phyloP scores from a whole-genome alignment of 1,140 invertebrate species.

The Geopemphigus sp. region DNA sequence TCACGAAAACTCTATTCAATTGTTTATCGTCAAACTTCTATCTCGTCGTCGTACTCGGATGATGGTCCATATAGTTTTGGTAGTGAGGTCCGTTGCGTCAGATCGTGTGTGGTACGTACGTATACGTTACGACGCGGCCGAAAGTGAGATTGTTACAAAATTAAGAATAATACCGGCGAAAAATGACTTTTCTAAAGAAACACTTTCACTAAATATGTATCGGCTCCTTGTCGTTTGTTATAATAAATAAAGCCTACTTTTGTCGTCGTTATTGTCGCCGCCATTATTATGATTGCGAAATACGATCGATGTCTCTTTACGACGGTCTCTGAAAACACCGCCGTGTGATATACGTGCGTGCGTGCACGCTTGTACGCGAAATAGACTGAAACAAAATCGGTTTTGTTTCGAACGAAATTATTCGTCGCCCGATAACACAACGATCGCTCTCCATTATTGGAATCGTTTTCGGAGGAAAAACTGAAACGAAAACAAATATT shows the following conservation, averaged over 20 bases:
- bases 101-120: constrained; percentile 9
- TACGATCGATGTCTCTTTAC: not conserved
- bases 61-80: no score
- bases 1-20: not conserved
- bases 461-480: no score
- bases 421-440: no score
- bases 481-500: not conserved
- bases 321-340: not conserved
- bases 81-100: constrained; percentile 24
- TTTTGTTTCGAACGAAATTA: no score
- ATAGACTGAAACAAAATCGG: constrained; percentile 6
- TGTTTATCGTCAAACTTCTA: not conserved
- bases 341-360: no score
- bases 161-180: constrained; percentile 22
- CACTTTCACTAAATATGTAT: constrained; percentile 48
- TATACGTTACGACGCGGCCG: not conserved
- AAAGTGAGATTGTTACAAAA: constrained; percentile 48
- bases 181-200: constrained; percentile 44
- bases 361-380: constrained; percentile 2
- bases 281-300: constrained; percentile 1
- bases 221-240: constrained; percentile 47
- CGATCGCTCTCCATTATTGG: no score
- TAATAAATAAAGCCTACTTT: constrained; percentile 46
- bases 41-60: constrained; percentile 15
- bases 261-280: not conserved